phyloP scores from a whole-genome alignment of 2,888 invertebrate species.

The Ennomos fuscantarius region DNA sequence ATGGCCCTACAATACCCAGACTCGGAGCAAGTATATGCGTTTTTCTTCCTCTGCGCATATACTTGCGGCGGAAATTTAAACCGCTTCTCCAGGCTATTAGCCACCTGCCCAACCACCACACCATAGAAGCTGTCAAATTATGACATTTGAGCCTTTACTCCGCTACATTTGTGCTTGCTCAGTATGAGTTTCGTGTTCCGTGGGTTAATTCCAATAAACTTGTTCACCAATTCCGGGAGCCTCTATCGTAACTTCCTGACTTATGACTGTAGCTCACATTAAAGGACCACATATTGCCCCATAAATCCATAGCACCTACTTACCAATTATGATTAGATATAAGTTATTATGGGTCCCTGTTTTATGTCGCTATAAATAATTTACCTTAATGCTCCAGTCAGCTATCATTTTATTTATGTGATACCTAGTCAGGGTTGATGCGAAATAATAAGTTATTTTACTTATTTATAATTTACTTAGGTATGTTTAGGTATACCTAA shows the following conservation, averaged over 20 bases:
- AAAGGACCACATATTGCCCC: conserved; percentile 43
- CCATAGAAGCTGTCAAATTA: no score
- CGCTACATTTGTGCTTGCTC: conserved; percentile 15
- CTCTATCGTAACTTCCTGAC: conserved; percentile 47
- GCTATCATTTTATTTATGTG: conserved; percentile 24
- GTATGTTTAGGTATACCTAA: no score
- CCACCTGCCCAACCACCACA: no score
- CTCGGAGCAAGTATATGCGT: no score
- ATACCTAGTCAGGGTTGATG: conserved; percentile 5
- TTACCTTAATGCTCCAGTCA: conserved; percentile 25
- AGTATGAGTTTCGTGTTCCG: conserved; percentile 25
- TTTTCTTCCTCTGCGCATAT: no score
- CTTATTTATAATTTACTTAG: no score
- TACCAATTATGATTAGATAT: conserved; percentile 45
- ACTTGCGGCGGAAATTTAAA: no score
- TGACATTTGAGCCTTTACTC: background rate
- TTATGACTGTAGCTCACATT: conserved; percentile 44
- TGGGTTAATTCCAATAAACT: conserved; percentile 39
- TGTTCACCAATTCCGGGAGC: conserved; percentile 43
- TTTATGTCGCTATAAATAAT: conserved; percentile 36
- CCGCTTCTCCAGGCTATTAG: no score
- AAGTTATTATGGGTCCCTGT: conserved; percentile 36
- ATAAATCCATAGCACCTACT: conserved; percentile 42
- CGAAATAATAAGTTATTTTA: background rate
- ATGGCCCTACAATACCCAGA: no score